phyloP scores from a whole-genome alignment of 2,113 vertebrate species.

The Puffinus mauretanicus region DNA sequence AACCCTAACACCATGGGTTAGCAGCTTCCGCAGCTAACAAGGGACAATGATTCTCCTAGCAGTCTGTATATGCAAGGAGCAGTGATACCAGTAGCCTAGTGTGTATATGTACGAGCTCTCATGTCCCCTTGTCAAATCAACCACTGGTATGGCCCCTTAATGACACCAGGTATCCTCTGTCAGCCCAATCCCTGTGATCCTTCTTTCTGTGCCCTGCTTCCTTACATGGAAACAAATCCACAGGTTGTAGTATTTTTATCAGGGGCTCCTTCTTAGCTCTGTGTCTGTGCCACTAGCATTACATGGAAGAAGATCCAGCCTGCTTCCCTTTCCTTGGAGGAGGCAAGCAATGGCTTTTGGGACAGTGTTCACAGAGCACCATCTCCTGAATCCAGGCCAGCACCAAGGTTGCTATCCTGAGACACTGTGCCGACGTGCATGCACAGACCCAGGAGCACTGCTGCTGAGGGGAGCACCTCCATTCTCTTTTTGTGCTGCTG shows the following conservation, averaged over 20 bases:
- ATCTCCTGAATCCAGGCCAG: background rate
- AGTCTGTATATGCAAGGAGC: background rate
- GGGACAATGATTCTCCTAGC: background rate
- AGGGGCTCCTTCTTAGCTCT: background rate
- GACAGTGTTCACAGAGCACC: background rate
- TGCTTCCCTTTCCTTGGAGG: background rate
- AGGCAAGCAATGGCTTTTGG: background rate
- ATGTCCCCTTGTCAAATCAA: background rate
- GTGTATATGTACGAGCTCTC: background rate
- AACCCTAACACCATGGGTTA: background rate
- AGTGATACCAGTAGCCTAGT: background rate
- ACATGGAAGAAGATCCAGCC: background rate
- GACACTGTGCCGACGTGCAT: rapidly evolving
- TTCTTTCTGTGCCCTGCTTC: background rate
- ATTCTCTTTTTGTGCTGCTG: background rate
- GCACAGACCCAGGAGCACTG: background rate
- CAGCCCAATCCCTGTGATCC: background rate
- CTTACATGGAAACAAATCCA: background rate
- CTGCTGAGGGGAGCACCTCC: background rate
- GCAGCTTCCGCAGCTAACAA: background rate
- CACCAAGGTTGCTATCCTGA: background rate
- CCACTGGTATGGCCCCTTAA: background rate
- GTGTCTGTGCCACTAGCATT: background rate
- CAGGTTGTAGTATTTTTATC: background rate
- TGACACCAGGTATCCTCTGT: background rate